Evolutionary conservation across 2,113 vertebrate species (phyloP).

Genomic region (Neolamprologus sp.): DNA sequence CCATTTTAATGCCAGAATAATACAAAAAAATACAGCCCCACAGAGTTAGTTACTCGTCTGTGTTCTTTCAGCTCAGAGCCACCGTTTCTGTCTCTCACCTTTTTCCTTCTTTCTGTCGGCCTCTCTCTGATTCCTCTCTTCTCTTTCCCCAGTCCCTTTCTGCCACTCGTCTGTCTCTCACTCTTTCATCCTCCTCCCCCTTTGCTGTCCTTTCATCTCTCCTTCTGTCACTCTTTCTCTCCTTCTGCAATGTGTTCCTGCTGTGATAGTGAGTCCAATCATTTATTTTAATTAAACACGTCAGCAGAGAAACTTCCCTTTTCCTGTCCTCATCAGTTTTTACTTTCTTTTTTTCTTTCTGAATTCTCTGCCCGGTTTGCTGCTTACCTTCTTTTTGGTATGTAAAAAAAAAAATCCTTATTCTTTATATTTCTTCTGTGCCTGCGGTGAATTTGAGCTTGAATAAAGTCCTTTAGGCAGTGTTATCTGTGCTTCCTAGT

Average conservation of each 20-base stretch:
- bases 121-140: background rate
- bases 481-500: background rate
- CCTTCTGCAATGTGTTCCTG: slow-evolving; percentile 39
- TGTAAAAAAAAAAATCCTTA: slow-evolving; percentile 1
- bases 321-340: slow-evolving; percentile 35
- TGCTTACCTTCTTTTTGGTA: slow-evolving; percentile 19
- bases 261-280: slow-evolving; percentile 51
- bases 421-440: background rate
- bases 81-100: background rate
- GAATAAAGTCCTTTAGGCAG: background rate
- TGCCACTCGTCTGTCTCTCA: slow-evolving; percentile 5
- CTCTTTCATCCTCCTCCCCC: slow-evolving; percentile 34
- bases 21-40: background rate
- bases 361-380: background rate
- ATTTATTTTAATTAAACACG: slow-evolving; percentile 59
- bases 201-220: slow-evolving; percentile 32
- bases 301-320: slow-evolving; percentile 29
- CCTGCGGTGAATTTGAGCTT: background rate
- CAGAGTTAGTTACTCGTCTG: background rate
- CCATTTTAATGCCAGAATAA: slow-evolving; percentile 5
- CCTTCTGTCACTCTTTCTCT: slow-evolving; percentile 26
- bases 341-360: background rate
- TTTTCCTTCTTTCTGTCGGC: background rate
- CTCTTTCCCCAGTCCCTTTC: background rate
- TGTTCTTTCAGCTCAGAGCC: background rate